These are phyloP conservation scores for Yasuhikotakia modesta DNA, from an alignment of 2,797 vertebrate species.

Conservation along the genomic window DNA sequence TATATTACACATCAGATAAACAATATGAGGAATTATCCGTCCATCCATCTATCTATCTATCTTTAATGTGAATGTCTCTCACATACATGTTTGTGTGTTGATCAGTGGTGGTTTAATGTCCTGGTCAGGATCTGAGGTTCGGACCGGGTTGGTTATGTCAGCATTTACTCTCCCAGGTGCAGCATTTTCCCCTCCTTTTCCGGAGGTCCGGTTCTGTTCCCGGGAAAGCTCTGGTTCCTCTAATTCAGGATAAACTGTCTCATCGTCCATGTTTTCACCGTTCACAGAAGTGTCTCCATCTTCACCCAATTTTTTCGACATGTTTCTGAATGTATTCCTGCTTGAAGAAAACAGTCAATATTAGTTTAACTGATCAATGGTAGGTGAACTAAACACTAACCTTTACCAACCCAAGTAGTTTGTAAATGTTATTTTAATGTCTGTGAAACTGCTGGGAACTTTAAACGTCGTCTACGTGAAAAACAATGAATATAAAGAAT, in stretches of 20 bases:
- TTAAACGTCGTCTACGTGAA: too few species aligned
- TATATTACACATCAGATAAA: background rate
- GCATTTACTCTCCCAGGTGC: slow-evolving; percentile 15
- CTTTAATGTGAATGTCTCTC: background rate
- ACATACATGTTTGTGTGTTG: slow-evolving; percentile 34
- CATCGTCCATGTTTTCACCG: background rate
- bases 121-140: background rate
- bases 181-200: slow-evolving; percentile 10
- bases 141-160: slow-evolving; percentile 27
- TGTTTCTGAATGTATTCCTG: background rate
- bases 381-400: background rate
- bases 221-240: background rate
- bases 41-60: background rate
- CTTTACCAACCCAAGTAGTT: background rate
- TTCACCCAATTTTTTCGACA: slow-evolving; percentile 26
- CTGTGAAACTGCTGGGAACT: too few species aligned
- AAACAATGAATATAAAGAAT: too few species aligned
- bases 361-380: background rate
- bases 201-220: slow-evolving; percentile 23
- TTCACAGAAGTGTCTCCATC: slow-evolving; percentile 16
- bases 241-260: slow-evolving; percentile 38
- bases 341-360: background rate
- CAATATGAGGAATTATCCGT: background rate
- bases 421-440: too few species aligned
- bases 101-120: slow-evolving; percentile 61